phyloP scores from a whole-genome alignment of 1,140 invertebrate species.

The Drosophila serrata region DNA sequence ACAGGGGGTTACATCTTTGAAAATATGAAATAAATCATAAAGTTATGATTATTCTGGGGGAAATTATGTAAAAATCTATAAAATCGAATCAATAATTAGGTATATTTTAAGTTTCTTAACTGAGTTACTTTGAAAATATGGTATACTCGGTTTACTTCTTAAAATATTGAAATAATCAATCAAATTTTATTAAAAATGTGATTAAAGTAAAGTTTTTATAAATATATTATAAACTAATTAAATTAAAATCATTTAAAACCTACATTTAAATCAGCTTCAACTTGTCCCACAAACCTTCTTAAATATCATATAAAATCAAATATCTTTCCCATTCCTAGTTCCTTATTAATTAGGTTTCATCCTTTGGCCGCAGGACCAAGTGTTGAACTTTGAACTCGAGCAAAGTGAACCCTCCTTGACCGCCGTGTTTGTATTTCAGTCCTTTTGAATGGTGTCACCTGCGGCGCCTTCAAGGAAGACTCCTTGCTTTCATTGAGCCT shows the following conservation, averaged over 20 bases:
- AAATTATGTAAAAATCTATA: not conserved
- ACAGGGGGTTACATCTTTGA: not conserved
- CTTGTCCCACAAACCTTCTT: not conserved
- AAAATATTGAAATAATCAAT: no score
- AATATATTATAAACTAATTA: no score
- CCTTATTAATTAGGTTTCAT: constrained; percentile 13
- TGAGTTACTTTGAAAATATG: not conserved
- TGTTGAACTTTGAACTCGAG: constrained; percentile 34
- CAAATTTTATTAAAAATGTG: fast-evolving
- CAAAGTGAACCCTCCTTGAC: not conserved
- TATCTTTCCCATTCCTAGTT: not conserved
- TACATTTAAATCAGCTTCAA: not conserved
- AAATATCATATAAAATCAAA: not conserved
- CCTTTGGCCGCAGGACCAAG: not conserved
- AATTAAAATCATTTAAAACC: fast-evolving
- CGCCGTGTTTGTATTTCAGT: not conserved
- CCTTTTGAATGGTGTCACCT: constrained; percentile 32
- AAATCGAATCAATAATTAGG: not conserved
- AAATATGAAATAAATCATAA: not conserved
- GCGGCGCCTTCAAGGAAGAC: constrained; percentile 30
- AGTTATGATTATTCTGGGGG: no score
- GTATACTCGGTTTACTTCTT: not conserved
- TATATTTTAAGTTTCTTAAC: not conserved
- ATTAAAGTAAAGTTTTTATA: not conserved
- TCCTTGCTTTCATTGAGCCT: not conserved